Evolutionary conservation across 2,888 invertebrate genomes (phyloP).

Genomic region (Lepas anatifera): DNA sequence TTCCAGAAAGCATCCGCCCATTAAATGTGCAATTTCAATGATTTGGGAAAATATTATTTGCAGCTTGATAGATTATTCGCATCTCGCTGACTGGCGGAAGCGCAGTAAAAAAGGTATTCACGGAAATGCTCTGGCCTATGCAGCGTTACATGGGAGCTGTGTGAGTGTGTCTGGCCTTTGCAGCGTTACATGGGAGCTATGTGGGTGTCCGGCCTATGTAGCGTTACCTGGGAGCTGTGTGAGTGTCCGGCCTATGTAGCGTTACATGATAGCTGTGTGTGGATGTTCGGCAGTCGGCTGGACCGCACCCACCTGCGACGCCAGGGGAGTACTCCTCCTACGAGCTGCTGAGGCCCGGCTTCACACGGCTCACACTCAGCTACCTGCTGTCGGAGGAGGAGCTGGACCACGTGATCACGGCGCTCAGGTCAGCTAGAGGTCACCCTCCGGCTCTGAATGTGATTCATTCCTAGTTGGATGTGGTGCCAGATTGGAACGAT

Average conservation of each 20-base stretch:
- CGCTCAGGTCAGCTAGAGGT: conserved; percentile 6
- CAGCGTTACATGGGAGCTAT: not conserved
- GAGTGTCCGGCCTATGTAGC: too few species aligned
- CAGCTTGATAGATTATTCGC: too few species aligned
- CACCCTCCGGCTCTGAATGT: too few species aligned
- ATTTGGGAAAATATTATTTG: too few species aligned
- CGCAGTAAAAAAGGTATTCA: too few species aligned
- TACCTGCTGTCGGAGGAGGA: conserved; percentile 70
- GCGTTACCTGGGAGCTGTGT: not conserved
- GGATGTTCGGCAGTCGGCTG: conserved; percentile 30
- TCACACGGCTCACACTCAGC: conserved; percentile 69
- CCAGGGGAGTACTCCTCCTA: conserved; percentile 40
- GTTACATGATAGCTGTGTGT: too few species aligned
- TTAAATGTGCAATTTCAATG: too few species aligned
- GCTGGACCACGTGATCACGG: conserved; percentile 25
- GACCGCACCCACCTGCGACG: conserved; percentile 41
- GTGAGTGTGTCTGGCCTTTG: not conserved
- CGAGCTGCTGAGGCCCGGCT: conserved; percentile 72
- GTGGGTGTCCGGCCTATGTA: not conserved
- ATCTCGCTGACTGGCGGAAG: too few species aligned
- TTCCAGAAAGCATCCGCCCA: too few species aligned
- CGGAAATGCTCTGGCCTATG: too few species aligned
- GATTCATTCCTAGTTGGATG: too few species aligned
- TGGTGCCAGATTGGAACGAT: too few species aligned
- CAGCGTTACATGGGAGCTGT: not conserved